These are phyloP conservation scores for Cyrtorhinus lividipennis DNA, from an alignment of 1,140 invertebrate genomes.

Conservation along the genomic window DNA sequence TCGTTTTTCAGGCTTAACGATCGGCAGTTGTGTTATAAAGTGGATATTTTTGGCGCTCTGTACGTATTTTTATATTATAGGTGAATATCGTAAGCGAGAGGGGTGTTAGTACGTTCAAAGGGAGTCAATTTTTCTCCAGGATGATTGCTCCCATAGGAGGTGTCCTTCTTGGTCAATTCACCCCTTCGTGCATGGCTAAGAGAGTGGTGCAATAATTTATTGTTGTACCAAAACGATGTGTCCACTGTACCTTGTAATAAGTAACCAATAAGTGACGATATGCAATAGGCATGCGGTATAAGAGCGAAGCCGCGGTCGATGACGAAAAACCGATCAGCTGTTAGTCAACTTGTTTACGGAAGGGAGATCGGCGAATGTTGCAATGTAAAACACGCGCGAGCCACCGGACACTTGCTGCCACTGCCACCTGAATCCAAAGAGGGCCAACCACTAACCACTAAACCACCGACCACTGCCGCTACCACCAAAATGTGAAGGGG, in stretches of 20 bases:
- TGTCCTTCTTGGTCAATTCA: not conserved
- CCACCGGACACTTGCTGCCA: not conserved
- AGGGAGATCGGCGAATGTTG: not conserved
- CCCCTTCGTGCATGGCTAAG: too few species aligned
- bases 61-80: not conserved
- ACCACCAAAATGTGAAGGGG: too few species aligned
- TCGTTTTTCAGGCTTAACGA: too few species aligned
- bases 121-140: not conserved
- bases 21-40: too few species aligned
- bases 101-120: not conserved
- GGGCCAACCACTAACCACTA: too few species aligned
- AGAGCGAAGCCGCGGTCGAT: too few species aligned
- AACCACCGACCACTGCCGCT: too few species aligned
- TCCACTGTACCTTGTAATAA: not conserved
- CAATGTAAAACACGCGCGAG: not conserved
- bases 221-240: not conserved
- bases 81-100: not conserved
- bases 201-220: not conserved
- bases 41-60: too few species aligned
- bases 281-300: conserved; percentile 1
- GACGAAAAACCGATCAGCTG: too few species aligned
- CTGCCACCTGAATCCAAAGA: too few species aligned
- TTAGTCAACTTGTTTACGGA: not conserved
- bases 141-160: not conserved
- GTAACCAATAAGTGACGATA: not conserved